Conservation (phyloP, 1,140 invertebrate genomes). For the Meloidogyne hapla region DNA sequence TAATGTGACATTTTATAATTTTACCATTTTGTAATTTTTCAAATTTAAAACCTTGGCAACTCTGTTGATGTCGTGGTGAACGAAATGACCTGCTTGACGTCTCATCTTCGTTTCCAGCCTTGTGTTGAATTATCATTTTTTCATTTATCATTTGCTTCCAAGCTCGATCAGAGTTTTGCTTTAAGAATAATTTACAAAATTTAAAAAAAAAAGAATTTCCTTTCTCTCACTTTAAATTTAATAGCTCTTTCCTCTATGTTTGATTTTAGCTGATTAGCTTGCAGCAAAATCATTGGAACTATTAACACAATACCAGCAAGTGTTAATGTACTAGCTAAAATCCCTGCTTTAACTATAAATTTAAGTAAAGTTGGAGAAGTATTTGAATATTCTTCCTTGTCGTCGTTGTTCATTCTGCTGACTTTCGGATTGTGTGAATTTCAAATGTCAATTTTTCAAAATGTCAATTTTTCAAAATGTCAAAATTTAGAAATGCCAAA, state of each 20-base stretch:
- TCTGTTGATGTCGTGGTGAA: conserved; percentile 42
- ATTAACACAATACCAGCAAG: conserved; percentile 19
- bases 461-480: no score
- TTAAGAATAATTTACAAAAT: conserved; percentile 10
- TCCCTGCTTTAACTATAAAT: not conserved
- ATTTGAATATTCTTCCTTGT: no score
- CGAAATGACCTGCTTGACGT: conserved; percentile 34
- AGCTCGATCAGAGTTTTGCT: conserved; percentile 17
- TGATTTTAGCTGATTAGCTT: conserved; percentile 9
- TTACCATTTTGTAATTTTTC: no score
- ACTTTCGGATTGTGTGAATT: no score
- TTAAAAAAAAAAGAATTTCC: not conserved
- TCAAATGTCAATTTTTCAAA: no score
- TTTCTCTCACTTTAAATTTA: not conserved
- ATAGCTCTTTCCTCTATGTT: conserved; percentile 8
- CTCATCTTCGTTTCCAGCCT: not conserved
- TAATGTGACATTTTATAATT: not conserved
- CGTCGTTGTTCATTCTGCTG: no score
- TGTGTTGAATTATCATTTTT: not conserved
- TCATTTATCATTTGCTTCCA: conserved; percentile 17
- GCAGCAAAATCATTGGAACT: conserved; percentile 21
- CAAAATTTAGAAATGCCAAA: no score
- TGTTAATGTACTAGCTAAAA: conserved; percentile 8
- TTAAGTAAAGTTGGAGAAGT: not conserved
- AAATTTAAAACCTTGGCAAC: conserved; percentile 21